Conservation (phyloP, 2,888 invertebrate genomes). For the Drosophila demipolita region DNA sequence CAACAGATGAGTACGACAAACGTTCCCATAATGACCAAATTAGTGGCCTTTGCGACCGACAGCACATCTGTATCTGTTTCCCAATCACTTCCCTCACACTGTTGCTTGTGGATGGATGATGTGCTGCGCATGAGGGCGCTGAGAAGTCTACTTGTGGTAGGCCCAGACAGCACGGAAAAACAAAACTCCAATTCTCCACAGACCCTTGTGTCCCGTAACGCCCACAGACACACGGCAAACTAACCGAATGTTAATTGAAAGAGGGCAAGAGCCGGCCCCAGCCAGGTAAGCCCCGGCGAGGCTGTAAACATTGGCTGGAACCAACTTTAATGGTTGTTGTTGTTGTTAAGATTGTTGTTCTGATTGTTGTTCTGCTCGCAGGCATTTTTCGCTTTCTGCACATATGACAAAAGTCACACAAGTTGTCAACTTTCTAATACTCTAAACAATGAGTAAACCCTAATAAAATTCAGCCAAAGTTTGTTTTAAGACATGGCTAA, state of each 20-base stretch:
- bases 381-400: conserved; percentile 22
- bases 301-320: conserved; percentile 37
- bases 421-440: conserved; percentile 26
- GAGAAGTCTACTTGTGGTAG: conserved; percentile 9
- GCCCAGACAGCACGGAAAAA: conserved; percentile 1
- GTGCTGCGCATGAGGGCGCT: conserved; percentile 1
- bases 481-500: background rate
- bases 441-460: conserved; percentile 9
- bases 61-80: conserved; percentile 18
- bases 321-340: conserved; percentile 22
- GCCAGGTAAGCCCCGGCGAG: conserved; percentile 19
- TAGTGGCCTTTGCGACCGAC: conserved; percentile 59
- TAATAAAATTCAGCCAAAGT: conserved; percentile 2
- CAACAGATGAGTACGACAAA: conserved; percentile 27
- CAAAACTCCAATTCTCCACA: background rate
- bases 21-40: conserved; percentile 68
- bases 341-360: conserved; percentile 14
- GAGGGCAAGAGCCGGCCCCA: background rate
- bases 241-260: conserved; percentile 36
- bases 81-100: background rate
- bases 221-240: conserved; percentile 11
- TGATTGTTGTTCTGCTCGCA: conserved; percentile 20
- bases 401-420: conserved; percentile 37
- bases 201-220: background rate
- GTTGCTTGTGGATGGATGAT: background rate